Conservation (phyloP, 2,797 vertebrate species). For the Apogon talboti region DNA sequence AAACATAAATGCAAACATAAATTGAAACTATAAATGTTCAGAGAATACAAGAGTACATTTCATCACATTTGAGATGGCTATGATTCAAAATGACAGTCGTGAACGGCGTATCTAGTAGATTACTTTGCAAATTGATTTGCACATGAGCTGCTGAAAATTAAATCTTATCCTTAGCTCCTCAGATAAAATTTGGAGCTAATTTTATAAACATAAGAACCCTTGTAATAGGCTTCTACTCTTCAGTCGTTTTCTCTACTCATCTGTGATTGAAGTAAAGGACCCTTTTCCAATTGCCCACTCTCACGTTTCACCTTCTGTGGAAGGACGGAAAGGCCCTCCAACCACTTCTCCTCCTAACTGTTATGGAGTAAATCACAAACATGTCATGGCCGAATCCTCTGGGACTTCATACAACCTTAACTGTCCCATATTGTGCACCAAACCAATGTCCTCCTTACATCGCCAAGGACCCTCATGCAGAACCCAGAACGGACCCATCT, state of each 20-base stretch:
- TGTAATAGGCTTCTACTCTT: constrained; percentile 27
- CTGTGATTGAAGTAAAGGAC: constrained; percentile 45
- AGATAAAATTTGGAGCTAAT: constrained; percentile 31
- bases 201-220: constrained; percentile 25
- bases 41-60: constrained; percentile 16
- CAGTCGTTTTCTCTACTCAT: constrained; percentile 13
- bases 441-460: constrained; percentile 67
- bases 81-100: constrained; percentile 12
- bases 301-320: constrained; percentile 61
- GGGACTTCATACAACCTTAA: constrained; percentile 70
- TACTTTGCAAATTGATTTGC: constrained; percentile 37
- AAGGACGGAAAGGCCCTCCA: constrained; percentile 75
- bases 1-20: constrained; percentile 27
- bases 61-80: constrained; percentile 14
- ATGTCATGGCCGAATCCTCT: constrained; percentile 66
- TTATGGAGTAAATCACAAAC: constrained; percentile 82
- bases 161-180: constrained; percentile 31
- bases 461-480: constrained; percentile 59
- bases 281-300: constrained; percentile 48
- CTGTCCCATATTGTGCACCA: constrained; percentile 61
- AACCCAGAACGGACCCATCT: constrained; percentile 59
- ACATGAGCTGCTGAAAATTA: constrained; percentile 18
- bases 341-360: constrained; percentile 67
- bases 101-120: constrained; percentile 6
- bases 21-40: constrained; percentile 17